phyloP scores from a whole-genome alignment of 2,797 vertebrate genomes.

The Diglossa cyanea region DNA sequence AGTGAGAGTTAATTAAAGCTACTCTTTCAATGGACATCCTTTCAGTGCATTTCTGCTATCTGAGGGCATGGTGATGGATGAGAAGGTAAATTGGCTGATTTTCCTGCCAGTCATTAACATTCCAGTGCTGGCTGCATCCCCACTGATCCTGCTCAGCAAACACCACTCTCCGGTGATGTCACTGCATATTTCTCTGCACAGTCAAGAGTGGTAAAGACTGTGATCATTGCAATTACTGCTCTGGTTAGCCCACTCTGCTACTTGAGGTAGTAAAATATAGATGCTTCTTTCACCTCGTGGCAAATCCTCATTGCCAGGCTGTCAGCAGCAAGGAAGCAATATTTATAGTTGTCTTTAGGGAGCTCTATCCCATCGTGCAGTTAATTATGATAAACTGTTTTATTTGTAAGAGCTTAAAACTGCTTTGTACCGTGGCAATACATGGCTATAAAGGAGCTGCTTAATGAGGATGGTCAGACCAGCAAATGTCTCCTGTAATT shows the following conservation, averaged over 20 bases:
- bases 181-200: neutral
- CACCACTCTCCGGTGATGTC: neutral
- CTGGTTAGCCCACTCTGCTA: neutral
- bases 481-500: neutral
- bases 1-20: neutral
- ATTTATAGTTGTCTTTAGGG: slow-evolving; percentile 57
- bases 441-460: neutral
- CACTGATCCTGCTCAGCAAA: neutral
- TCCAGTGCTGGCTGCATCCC: neutral
- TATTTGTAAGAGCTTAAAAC: slow-evolving; percentile 44
- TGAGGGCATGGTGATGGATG: slow-evolving; percentile 2
- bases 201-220: neutral
- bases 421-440: neutral
- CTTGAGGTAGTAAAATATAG: slow-evolving; percentile 8
- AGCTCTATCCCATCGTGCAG: neutral
- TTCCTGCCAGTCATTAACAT: neutral
- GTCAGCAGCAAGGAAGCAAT: neutral
- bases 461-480: neutral
- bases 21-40: neutral
- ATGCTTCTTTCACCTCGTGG: neutral
- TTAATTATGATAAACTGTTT: slow-evolving; percentile 60
- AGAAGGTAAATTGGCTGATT: neutral
- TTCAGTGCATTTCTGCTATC: neutral
- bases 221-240: neutral
- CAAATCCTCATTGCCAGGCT: slow-evolving; percentile 14